Base-by-base conservation (phyloP, 2,888 invertebrate species). In the Nebria salina region DNA sequence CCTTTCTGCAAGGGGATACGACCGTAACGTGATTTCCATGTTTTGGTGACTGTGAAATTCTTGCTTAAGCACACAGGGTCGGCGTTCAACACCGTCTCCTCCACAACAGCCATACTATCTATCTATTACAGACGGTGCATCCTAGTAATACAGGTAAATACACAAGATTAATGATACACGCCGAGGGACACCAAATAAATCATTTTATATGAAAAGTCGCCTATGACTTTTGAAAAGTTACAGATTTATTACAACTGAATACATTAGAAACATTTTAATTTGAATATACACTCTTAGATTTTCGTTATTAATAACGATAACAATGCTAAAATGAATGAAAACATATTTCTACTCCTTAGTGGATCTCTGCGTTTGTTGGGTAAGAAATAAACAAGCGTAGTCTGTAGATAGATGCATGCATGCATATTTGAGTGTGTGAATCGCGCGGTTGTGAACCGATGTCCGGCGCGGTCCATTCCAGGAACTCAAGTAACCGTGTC, bases 21-120 rank as follows among this genome's bases (percentile, higher is more conserved):
- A 64, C 7, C 25, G 72, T 65, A 77, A 77, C 72, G 77, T 77
- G 73, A 79, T 79, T 79, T 75, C 74, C 79, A 74, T 79, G 79
- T 74, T 66, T 54, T 34, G 72, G 73, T 65, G 25, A 66, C 72
- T 73, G 26, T 6, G 25, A 66, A 8, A 25, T 8, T 15, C 15
- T 25, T 25, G 4, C 25, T 66, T 65, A 25, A 66, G 25, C 34
- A 70, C 34, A 11, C 70, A 70, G 70, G 34, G 26, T 3, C 70
- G 70, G 70, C 66, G 7, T 25, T 34, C 34, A 34, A 34, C 34
- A 34, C 34, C 2, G 2, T 34, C 34, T 34, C 34, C 34, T 34
- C 4, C 34, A 1, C 34, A 34, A 34, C 34, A 34, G 34, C 34
- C 34, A 34, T 1, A 34, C 0, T 34, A 34, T 20, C 34, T 4